Conservation (phyloP, 2,797 vertebrate species). For the Salarias fasciatus region DNA sequence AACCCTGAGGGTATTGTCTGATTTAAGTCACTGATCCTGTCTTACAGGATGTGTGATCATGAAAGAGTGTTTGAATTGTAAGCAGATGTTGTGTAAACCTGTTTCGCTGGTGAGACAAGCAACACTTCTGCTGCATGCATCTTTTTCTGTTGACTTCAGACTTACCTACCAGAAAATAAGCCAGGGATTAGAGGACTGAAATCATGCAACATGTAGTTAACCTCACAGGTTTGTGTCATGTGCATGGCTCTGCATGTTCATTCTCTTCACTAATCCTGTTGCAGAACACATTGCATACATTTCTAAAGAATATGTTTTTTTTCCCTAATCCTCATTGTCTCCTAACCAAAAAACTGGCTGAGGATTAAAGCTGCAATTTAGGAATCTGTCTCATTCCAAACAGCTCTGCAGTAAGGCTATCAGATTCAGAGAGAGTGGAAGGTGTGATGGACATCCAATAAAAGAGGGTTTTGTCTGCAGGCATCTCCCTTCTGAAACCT, state of each 20-base stretch:
- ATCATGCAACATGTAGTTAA: no score
- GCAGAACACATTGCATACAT: background rate
- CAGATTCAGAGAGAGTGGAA: constrained; percentile 69
- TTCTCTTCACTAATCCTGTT: no score
- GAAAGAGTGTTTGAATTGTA: background rate
- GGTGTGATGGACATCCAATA: constrained; percentile 75
- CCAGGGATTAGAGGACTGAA: no score
- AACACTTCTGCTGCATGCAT: no score
- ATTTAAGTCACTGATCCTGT: no score
- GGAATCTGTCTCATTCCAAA: constrained; percentile 27
- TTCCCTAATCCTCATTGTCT: background rate
- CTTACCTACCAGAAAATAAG: no score
- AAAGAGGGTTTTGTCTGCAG: constrained; percentile 75
- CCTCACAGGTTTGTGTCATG: no score
- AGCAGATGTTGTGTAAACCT: constrained; percentile 16
- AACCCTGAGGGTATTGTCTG: no score
- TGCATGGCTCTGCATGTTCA: no score
- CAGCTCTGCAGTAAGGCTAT: constrained; percentile 60
- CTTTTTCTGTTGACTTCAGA: no score
- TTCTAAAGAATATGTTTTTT: constrained; percentile 21
- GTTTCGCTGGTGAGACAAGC: constrained; percentile 13
- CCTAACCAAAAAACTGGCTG: constrained; percentile 30
- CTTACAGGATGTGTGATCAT: background rate
- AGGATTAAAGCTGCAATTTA: constrained; percentile 56
- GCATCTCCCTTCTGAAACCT: constrained; percentile 78